phyloP scores from a whole-genome alignment of 2,888 invertebrate species.

The Tiliacea citrago region DNA sequence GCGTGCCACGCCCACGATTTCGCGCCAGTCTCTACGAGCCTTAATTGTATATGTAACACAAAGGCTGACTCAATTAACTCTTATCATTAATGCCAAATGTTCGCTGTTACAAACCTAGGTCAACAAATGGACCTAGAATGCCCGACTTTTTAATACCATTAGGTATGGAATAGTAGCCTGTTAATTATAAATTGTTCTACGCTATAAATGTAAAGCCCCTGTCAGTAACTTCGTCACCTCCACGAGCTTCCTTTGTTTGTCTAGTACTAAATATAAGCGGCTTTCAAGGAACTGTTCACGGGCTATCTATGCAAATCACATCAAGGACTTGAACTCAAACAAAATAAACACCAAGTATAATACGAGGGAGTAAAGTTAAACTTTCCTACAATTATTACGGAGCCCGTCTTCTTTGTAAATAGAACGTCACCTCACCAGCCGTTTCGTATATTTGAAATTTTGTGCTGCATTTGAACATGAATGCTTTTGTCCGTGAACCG shows the following conservation, averaged over 20 bases:
- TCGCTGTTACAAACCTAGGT: slow-evolving; percentile 12
- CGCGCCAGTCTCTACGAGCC: no score
- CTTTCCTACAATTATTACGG: slow-evolving; percentile 44
- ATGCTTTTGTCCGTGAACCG: slow-evolving; percentile 74
- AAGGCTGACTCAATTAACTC: slow-evolving; percentile 40
- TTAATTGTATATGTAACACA: slow-evolving; percentile 2
- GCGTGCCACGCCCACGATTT: no score
- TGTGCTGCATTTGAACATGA: slow-evolving; percentile 76
- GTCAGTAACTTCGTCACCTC: slow-evolving; percentile 51
- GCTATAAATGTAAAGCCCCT: slow-evolving; percentile 39
- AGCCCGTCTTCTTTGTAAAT: slow-evolving; percentile 54
- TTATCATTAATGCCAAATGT: slow-evolving; percentile 44
- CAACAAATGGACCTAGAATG: slow-evolving; percentile 10
- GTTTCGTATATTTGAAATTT: slow-evolving; percentile 73
- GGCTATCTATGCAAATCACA: slow-evolving; percentile 64
- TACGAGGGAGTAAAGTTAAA: slow-evolving; percentile 47
- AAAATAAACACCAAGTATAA: slow-evolving; percentile 53
- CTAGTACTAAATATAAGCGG: slow-evolving; percentile 57
- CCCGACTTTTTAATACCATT: slow-evolving; percentile 4
- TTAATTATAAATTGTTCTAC: slow-evolving; percentile 23
- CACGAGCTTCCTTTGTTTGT: slow-evolving; percentile 60
- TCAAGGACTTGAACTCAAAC: slow-evolving; percentile 47
- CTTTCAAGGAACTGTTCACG: slow-evolving; percentile 53
- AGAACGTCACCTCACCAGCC: slow-evolving; percentile 73
- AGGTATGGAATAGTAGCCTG: background rate